Conservation (phyloP, 2,113 vertebrate species). For the Embiotoca jacksoni region DNA sequence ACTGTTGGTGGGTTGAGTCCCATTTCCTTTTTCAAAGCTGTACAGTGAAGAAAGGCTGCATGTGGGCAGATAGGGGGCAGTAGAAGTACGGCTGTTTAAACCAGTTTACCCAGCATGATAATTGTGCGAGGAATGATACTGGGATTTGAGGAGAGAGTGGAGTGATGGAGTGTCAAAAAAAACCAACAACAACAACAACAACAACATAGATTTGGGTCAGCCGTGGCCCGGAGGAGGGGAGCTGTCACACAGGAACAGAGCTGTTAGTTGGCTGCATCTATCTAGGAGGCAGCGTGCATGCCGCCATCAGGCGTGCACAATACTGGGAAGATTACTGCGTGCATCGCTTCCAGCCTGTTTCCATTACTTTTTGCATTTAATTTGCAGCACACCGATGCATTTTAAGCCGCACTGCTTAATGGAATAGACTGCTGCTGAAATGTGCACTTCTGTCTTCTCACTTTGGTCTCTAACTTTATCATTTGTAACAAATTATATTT, state of each 20-base stretch:
- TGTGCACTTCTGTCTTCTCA: constrained; percentile 13
- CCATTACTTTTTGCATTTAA: constrained; percentile 34
- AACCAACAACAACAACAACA: constrained; percentile 1
- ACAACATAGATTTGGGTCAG: constrained; percentile 72
- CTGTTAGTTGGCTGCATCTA: constrained; percentile 53
- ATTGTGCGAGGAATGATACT: constrained; percentile 12
- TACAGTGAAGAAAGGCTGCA: not conserved
- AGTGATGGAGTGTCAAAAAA: constrained; percentile 12
- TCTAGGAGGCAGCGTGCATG: constrained; percentile 68
- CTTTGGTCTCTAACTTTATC: not conserved
- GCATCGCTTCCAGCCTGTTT: constrained; percentile 29
- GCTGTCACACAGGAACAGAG: constrained; percentile 65
- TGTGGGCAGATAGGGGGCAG: constrained; percentile 70
- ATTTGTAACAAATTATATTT: constrained; percentile 18
- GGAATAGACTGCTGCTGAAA: not conserved
- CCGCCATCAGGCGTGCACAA: constrained; percentile 51
- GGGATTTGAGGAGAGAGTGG: constrained; percentile 29
- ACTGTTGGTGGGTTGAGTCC: not conserved
- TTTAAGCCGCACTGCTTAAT: not conserved
- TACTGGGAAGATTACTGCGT: constrained; percentile 55
- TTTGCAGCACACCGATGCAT: constrained; percentile 45
- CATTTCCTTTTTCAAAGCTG: not conserved
- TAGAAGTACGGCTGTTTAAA: constrained; percentile 47
- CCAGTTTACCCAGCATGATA: constrained; percentile 25
- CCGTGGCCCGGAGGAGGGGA: constrained; percentile 67